Conservation (phyloP, 2,113 vertebrate genomes). For the Poeciliopsis retropinna region DNA sequence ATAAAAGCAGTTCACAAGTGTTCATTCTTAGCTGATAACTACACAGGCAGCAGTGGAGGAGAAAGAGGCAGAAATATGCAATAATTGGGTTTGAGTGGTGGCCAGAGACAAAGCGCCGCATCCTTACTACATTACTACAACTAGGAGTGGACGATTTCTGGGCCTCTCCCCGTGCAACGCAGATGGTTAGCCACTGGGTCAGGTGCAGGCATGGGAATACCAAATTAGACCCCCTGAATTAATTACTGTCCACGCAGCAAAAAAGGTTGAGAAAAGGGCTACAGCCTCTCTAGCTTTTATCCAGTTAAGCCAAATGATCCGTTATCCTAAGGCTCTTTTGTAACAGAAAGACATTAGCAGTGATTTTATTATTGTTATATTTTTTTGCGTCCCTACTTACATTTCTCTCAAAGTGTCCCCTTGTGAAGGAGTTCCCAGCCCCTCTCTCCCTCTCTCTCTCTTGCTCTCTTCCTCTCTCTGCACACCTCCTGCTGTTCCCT, state of each 20-base stretch:
- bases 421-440: slow-evolving; percentile 55
- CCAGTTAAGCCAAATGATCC: not conserved
- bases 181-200: slow-evolving; percentile 70
- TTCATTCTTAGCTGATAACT: slow-evolving; percentile 21
- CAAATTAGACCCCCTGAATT: slow-evolving; percentile 62
- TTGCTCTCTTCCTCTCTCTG: slow-evolving; percentile 12
- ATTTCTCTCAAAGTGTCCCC: slow-evolving; percentile 42
- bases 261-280: slow-evolving; percentile 19
- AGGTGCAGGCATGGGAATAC: slow-evolving; percentile 73
- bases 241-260: slow-evolving; percentile 29
- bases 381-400: slow-evolving; percentile 36
- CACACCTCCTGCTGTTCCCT: slow-evolving; percentile 64
- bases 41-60: slow-evolving; percentile 6
- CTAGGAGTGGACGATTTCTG: slow-evolving; percentile 44
- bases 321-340: slow-evolving; percentile 8
- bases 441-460: slow-evolving; percentile 2
- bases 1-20: slow-evolving; percentile 49
- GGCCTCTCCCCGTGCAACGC: slow-evolving; percentile 43
- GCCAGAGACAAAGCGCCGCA: slow-evolving; percentile 46
- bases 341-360: slow-evolving; percentile 13
- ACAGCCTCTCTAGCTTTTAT: not conserved
- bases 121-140: slow-evolving; percentile 25
- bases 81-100: slow-evolving; percentile 36
- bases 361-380: slow-evolving; percentile 35
- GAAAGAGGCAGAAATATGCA: slow-evolving; percentile 28